Evolutionary conservation across 2,888 invertebrate species (phyloP).

Genomic region (Chrysodeixis includens): DNA sequence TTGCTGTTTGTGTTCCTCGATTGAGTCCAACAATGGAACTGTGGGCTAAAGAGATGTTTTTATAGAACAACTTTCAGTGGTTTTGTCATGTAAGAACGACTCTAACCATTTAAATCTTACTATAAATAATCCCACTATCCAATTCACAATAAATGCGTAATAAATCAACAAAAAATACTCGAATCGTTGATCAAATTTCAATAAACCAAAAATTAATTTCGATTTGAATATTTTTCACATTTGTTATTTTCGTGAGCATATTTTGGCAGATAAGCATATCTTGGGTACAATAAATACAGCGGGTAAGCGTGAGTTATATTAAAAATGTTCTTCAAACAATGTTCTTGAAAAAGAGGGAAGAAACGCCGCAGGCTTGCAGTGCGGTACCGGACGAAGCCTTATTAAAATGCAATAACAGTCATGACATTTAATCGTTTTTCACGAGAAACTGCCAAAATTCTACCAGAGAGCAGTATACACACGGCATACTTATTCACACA

Average conservation of each 20-base stretch:
- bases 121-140: constrained; percentile 21
- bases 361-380: constrained; percentile 60
- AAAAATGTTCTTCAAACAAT: constrained; percentile 64
- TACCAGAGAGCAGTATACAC: constrained; percentile 42
- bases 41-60: background rate
- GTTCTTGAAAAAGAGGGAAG: constrained; percentile 34
- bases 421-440: constrained; percentile 74
- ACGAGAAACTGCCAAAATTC: constrained; percentile 65
- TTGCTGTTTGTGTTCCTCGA: background rate
- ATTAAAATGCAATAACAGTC: constrained; percentile 80
- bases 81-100: background rate
- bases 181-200: constrained; percentile 35
- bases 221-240: constrained; percentile 59
- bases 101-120: background rate
- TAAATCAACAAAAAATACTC: constrained; percentile 39
- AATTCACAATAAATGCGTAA: constrained; percentile 38
- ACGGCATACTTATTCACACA: constrained; percentile 28
- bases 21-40: background rate
- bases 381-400: constrained; percentile 64
- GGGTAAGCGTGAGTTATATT: constrained; percentile 50
- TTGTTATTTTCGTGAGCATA: constrained; percentile 51
- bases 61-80: background rate
- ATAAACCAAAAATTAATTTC: constrained; percentile 46
- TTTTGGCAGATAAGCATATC: constrained; percentile 65
- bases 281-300: constrained; percentile 59